Evolutionary conservation across 2,888 invertebrate species (phyloP).

Genomic region (Tanaodytes sp.): DNA sequence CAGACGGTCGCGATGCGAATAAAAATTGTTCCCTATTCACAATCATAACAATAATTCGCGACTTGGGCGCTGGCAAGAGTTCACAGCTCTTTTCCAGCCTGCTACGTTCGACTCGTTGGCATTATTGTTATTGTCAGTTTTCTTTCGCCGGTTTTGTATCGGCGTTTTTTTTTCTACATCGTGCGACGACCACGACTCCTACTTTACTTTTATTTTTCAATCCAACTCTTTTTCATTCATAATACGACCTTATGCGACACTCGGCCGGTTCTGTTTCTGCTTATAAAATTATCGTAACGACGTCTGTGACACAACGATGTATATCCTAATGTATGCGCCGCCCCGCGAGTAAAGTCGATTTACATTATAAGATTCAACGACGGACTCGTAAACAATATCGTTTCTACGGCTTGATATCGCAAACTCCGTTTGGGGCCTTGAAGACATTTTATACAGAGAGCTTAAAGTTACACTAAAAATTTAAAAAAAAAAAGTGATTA

Average conservation of each 20-base stretch:
- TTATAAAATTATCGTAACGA: slow-evolving; percentile 47
- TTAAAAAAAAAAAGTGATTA: too few relatives aligned
- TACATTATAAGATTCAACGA: slow-evolving; percentile 14
- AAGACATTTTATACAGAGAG: too few relatives aligned
- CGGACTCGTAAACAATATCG: slow-evolving; percentile 32
- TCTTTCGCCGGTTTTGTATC: slow-evolving; percentile 31
- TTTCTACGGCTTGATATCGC: too few relatives aligned
- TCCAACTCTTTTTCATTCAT: slow-evolving; percentile 43
- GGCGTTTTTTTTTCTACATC: slow-evolving; percentile 1
- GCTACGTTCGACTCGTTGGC: slow-evolving; percentile 22
- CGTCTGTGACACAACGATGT: slow-evolving; percentile 33
- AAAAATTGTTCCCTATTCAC: slow-evolving; percentile 28
- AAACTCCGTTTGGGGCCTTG: too few relatives aligned
- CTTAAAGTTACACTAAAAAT: too few relatives aligned
- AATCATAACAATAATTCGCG: slow-evolving; percentile 45
- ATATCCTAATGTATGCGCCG: slow-evolving; percentile 43
- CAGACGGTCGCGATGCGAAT: slow-evolving; percentile 34
- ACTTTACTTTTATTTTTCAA: slow-evolving; percentile 40
- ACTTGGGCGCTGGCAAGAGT: slow-evolving; percentile 22
- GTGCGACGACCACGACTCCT: slow-evolving; percentile 8
- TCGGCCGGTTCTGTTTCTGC: slow-evolving; percentile 37
- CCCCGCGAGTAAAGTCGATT: slow-evolving; percentile 23
- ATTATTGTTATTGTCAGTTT: slow-evolving; percentile 32
- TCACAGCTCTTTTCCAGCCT: slow-evolving; percentile 42
- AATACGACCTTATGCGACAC: slow-evolving; percentile 41